Base-by-base conservation (phyloP, 1,140 invertebrate genomes). In the Zaprionus ornatus region DNA sequence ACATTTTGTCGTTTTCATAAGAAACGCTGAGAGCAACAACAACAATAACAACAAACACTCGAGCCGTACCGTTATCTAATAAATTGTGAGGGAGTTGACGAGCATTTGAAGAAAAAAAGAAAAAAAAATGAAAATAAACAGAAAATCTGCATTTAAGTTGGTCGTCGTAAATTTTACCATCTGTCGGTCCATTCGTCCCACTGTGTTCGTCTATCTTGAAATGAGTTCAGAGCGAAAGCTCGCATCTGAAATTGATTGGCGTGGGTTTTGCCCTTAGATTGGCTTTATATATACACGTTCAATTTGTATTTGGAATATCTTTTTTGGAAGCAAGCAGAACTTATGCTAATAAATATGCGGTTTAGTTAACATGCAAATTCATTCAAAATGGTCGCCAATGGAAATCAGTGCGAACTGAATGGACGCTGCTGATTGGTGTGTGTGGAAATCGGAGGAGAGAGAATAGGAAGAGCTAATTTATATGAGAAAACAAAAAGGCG, bases 41-140 rank as follows among this genome's bases (percentile, higher is more conserved):
- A 84, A 9, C 7, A 27, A 15, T 13, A 57, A 87, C 84, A 87
- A 87, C 77, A 84, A 15, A 48, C 48, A 32, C 35, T 32, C 37
- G 40, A 40, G 27, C 66, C 56, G 67, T 72, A 70, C 69, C 70
- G 85, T 87, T 87, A 87, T 87, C 80, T 87, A 80, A 87, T 80
- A 88, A 80, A 87, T 84, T 87, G 84, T 87, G 84, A 84, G 84
- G 84, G 84, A 87, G 84, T 87, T 84, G 80, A 88, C 85, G 19
- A 79, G 55, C 57, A 67, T 25, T 32, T 63, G 25, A 72, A 61
- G 57, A 68, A 42, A 48, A 50, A 67, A 35, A 6, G 27, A 29
- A 29, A 29, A n/a, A 29, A 15, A 66, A 50, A 19, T 35, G 64
- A 77, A 69, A 42, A 27, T 45, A 65, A 61, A 29, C 56, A 52